A percentile compares a stretch with the other conserved stretches of the same genome.
phyloP scores from a whole-genome alignment of 2,113 vertebrate species.

The Cricetomys ansorgei region DNA sequence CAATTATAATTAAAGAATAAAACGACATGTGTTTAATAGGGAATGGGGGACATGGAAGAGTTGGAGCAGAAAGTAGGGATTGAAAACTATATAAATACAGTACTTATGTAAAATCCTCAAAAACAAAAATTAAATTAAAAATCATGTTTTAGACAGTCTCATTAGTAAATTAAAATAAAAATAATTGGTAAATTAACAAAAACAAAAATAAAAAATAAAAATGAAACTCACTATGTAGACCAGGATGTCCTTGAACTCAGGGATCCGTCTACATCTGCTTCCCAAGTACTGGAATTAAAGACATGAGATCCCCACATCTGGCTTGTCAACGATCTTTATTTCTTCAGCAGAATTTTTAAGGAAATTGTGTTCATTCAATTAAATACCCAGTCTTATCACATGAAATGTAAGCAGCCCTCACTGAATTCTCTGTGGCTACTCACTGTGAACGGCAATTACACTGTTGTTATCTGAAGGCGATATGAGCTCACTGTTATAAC shows the following conservation, averaged over 20 bases:
- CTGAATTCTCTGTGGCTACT: neutral
- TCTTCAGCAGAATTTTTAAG: slow-evolving; percentile 6
- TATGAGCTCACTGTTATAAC: too few species aligned
- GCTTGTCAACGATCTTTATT: neutral
- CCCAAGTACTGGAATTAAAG: neutral
- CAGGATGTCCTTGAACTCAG: neutral
- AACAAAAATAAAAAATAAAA: slow-evolving; percentile 33
- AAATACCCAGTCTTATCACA: neutral
- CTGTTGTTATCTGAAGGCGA: neutral
- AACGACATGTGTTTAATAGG: neutral
- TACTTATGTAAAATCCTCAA: neutral
- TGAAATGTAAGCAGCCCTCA: neutral
- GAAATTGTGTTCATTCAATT: neutral
- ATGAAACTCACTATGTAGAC: neutral
- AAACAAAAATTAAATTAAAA: neutral
- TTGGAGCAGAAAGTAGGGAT: neutral
- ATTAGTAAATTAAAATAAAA: slow-evolving; percentile 21
- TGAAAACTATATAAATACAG: neutral
- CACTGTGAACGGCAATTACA: neutral
- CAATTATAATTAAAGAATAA: neutral
- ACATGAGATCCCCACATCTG: neutral
- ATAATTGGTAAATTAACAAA: neutral
- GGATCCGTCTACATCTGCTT: neutral
- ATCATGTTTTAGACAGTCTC: neutral
- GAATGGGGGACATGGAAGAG: neutral